phyloP scores from a whole-genome alignment of 2,797 vertebrate species.

The Platalea minor region DNA sequence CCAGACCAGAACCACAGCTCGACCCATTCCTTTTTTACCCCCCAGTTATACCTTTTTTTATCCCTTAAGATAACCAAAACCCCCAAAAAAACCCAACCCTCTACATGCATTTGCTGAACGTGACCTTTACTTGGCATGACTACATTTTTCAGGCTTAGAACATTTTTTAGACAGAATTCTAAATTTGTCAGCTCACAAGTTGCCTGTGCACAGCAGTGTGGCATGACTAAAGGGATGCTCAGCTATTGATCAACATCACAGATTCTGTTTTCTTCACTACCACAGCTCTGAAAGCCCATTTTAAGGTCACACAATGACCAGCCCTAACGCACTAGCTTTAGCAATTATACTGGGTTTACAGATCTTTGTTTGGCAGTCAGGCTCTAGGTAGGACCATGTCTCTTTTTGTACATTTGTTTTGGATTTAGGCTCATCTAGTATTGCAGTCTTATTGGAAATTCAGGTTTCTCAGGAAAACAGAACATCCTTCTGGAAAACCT shows the following conservation, averaged over 20 bases:
- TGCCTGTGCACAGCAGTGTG: background rate
- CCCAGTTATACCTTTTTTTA: background rate
- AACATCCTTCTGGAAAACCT: background rate
- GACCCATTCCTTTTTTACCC: accelerated
- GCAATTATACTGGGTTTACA: background rate
- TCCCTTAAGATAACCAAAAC: background rate
- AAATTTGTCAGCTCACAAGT: background rate
- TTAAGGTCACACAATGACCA: background rate
- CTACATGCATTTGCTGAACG: background rate
- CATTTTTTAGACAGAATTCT: background rate
- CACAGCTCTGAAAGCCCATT: background rate
- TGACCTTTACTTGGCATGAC: background rate
- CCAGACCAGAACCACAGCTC: background rate
- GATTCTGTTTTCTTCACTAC: background rate
- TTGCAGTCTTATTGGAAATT: background rate
- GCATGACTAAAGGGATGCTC: background rate
- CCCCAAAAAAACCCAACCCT: background rate
- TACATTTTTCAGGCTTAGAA: background rate
- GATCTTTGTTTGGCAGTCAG: background rate
- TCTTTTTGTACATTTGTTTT: background rate
- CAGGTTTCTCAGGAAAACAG: background rate
- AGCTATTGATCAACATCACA: background rate
- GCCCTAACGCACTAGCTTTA: background rate
- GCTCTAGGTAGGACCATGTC: background rate
- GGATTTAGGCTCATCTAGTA: background rate